Evolutionary conservation across 1,140 invertebrate species (phyloP), one percentile per base, ranked within the genome.

Genomic region (Leptinotarsa defecta): DNA sequence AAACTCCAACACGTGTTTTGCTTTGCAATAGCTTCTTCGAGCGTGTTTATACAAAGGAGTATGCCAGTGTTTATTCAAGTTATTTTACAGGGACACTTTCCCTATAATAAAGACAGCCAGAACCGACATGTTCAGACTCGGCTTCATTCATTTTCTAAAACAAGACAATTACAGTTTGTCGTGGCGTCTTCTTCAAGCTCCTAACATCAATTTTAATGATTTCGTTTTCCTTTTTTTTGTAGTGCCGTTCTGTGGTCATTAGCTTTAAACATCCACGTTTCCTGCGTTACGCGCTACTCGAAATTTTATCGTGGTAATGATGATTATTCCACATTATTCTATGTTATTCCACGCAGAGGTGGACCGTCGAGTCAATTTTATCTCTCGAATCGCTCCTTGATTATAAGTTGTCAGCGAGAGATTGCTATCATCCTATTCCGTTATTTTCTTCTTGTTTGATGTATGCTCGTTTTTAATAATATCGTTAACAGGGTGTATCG

Each of bases 241-340:
- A 57, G 52, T 57, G n/a, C n/a, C 52, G 15, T 15, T 57, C 52
- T 57, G 52, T 57, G n/a, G 34, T 57, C 52, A 57, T 57, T 57
- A 57, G 52, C 52, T n/a, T 57, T 57, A 57, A 57, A 15, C 52
- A 57, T n/a, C 52, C 52, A 57, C 13, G 52, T 57, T 57, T 57
- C 52, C 52, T 57, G 52, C 52, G 52, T 57, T 57, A 57, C 52
- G 52, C 52, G 52, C 52, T 19, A 57, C 52, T 57, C 52, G 52
- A 57, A 57, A 57, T 57, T 57, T 57, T 19, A 57, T 57, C 52
- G 52, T 19, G 52, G 52, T 57, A 57, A 57, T 57, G 52, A 57
- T 57, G 52, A 57, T 57, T 57, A 57, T 57, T 57, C 52, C 52
- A 57, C 52, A 57, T 57, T 57, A 57, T 57, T 57, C 52, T 13